A percentile compares a stretch with the other conserved stretches of the same genome.
phyloP scores from a whole-genome alignment of 2,113 vertebrate genomes.

The Casuarius casuarius region DNA sequence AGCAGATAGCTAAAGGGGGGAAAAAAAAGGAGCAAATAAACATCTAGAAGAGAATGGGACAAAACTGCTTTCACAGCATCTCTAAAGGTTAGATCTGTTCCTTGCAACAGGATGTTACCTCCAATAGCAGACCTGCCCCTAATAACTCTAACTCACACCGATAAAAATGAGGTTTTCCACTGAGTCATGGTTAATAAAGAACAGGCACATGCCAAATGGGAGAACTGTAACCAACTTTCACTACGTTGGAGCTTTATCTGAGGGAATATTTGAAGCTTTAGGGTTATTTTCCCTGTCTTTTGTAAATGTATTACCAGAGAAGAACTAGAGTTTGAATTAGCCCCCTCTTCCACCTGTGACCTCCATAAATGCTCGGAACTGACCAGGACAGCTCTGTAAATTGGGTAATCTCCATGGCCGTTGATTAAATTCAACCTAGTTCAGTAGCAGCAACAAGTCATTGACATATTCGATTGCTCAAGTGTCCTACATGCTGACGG shows the following conservation, averaged over 20 bases:
- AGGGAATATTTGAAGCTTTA: not conserved
- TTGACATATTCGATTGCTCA: not conserved
- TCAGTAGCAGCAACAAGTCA: not conserved
- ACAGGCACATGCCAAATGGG: not conserved
- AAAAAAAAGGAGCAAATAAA: not conserved
- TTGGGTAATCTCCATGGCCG: not conserved
- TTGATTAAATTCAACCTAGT: slow-evolving; percentile 20
- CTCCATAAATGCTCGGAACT: not conserved
- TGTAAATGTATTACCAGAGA: not conserved
- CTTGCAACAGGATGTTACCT: slow-evolving; percentile 6
- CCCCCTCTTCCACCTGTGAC: not conserved
- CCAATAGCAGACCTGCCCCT: slow-evolving; percentile 9
- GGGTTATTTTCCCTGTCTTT: not conserved
- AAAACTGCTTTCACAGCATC: slow-evolving; percentile 18
- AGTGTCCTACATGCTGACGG: not conserved
- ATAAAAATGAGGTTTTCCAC: slow-evolving; percentile 31
- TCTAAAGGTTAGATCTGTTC: not conserved
- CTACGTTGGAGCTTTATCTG: not conserved
- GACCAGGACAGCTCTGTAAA: not conserved
- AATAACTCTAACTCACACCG: not conserved
- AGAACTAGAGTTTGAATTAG: not conserved
- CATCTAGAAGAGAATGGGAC: not conserved
- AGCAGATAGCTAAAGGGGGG: not conserved
- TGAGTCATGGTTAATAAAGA: slow-evolving; percentile 23
- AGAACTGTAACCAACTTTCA: not conserved